Base-by-base conservation (phyloP, 2,113 vertebrate genomes). In the Hucho hucho region DNA sequence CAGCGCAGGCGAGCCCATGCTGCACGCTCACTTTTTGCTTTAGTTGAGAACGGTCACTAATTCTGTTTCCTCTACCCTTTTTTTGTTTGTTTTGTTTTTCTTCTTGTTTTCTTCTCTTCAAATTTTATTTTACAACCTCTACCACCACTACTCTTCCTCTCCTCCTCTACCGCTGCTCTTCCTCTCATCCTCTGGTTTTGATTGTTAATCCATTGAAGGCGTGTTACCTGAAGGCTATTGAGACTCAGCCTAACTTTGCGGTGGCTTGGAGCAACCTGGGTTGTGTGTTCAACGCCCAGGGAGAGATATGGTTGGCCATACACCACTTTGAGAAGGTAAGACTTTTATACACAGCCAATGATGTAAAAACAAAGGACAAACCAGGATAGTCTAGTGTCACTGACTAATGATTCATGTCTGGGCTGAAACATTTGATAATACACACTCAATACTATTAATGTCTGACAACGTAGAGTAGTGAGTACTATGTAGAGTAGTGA, bases 261-360 rank as follows among this genome's bases (percentile, higher is more conserved):
- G 97, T 99, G 88, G 97, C 98, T 78, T 99, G 98, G 98, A 99
- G 98, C 94, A 99, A 99, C 92, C 94, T 99, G 91, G 97, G 98
- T 83, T 99, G 98, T 93, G 98, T 99, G 88, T 99, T 99, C 90
- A 99, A 99, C 91, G 97, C 97, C 81, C 98, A 99, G 92, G 98
- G 98, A 87, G 98, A 99, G 91, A 99, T 99, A 88, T 99, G 98
- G 98, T 92, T 99, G 74, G 98, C 97, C 69, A 99, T 99, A 90
- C 98, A 99, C 93, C 98, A 99, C 85, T 99, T 99, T 95, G 98
- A 99, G 91, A 99, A 99, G 96, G 98, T 96, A 82, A 79, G 74
- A 1, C 0, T 64, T 32, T 29, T 28, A 9, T 53, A 53, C 49
- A 18, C 12, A 4, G 49, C 49, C 16, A 16, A 3, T 18, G 14